A percentile compares a stretch with the other conserved stretches of the same genome.
Evolutionary conservation across 1,140 invertebrate genomes (phyloP).

Genomic region (Drosophila asahinai): DNA sequence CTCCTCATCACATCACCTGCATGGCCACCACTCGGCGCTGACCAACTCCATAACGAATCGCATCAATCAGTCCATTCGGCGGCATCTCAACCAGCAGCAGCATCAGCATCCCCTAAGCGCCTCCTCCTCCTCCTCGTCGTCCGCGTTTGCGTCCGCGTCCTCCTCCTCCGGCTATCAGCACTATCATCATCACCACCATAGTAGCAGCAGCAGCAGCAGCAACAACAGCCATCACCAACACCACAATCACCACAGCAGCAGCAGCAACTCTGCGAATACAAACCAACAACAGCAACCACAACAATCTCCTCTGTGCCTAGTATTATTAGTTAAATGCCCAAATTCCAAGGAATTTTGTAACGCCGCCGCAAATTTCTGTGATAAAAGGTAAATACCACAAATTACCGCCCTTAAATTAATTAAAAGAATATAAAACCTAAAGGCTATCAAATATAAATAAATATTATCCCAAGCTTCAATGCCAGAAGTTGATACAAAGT

Average conservation of each 20-base stretch:
- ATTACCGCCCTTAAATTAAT: not conserved
- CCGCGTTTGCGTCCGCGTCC: conserved; percentile 35
- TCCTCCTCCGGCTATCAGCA: conserved; percentile 55
- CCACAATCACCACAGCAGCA: conserved; percentile 32
- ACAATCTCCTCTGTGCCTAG: conserved; percentile 85
- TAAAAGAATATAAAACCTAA: not conserved
- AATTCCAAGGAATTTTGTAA: conserved; percentile 85
- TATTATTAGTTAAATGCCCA: conserved; percentile 85
- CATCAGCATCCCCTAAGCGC: conserved; percentile 66
- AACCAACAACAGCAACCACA: conserved; percentile 71
- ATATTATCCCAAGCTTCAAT: conserved; percentile 29
- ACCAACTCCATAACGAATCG: conserved; percentile 84
- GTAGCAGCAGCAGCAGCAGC: conserved; percentile 49
- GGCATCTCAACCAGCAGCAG: conserved; percentile 83
- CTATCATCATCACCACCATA: conserved; percentile 63
- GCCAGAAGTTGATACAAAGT: no score
- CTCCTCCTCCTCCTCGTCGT: conserved; percentile 27
- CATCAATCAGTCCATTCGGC: conserved; percentile 81
- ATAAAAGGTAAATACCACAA: conserved; percentile 82
- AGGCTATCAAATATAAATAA: conserved; percentile 12
- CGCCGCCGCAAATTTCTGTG: conserved; percentile 85
- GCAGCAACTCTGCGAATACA: conserved; percentile 37
- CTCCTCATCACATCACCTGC: conserved; percentile 64
- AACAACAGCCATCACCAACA: conserved; percentile 54
- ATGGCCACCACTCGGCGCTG: conserved; percentile 80